Evolutionary conservation across 2,888 invertebrate genomes (phyloP).

Genomic region (Cantharis lateralis): DNA sequence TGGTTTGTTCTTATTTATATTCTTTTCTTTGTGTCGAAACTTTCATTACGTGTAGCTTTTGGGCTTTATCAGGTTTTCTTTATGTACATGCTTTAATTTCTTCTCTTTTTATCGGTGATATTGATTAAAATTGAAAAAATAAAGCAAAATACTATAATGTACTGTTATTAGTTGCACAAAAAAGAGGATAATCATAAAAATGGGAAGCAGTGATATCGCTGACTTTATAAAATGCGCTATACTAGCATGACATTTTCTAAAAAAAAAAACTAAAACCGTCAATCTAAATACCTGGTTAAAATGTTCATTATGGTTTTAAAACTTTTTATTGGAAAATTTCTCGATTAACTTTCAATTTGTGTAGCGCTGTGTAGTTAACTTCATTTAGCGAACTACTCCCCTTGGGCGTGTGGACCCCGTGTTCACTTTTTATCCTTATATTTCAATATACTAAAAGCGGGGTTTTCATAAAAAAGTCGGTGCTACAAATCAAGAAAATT

Average conservation of each 20-base stretch:
- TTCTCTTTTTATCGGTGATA: background rate
- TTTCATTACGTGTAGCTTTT: background rate
- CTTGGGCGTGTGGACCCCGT: background rate
- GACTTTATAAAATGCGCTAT: background rate
- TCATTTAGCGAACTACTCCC: background rate
- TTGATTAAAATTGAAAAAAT: too few species aligned
- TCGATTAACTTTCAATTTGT: background rate
- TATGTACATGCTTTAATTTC: background rate
- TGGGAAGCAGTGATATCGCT: background rate
- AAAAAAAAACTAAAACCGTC: background rate
- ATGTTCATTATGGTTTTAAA: background rate
- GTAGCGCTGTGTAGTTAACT: background rate
- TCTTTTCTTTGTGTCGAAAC: background rate
- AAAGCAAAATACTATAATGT: too few species aligned
- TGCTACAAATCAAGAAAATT: background rate
- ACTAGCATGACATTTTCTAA: too few species aligned
- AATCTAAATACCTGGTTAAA: background rate
- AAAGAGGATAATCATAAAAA: background rate
- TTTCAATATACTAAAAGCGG: background rate
- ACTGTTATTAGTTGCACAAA: too few species aligned
- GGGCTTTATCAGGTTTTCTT: background rate
- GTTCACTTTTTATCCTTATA: background rate
- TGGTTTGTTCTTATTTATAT: background rate
- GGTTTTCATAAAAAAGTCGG: background rate
- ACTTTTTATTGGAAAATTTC: background rate